Conservation (phyloP, 2,113 vertebrate species). For the Ciconia boyciana region DNA sequence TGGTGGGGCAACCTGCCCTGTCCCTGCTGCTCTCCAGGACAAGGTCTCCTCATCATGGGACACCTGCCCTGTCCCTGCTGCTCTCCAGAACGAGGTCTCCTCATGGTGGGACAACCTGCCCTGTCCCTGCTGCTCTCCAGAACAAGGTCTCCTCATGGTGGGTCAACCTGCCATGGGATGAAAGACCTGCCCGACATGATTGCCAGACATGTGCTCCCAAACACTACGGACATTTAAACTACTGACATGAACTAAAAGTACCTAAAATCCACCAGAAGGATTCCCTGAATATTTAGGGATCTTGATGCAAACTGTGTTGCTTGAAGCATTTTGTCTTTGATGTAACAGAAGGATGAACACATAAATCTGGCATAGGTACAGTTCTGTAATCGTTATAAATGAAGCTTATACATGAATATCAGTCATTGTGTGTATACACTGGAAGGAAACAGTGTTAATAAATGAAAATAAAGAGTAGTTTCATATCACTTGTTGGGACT, state of each 20-base stretch:
- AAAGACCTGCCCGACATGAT: not conserved
- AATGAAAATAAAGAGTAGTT: not conserved
- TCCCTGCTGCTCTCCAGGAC: not conserved
- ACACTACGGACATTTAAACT: not conserved
- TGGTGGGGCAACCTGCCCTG: not conserved
- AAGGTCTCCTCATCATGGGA: not conserved
- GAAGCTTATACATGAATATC: not conserved
- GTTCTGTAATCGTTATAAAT: not conserved
- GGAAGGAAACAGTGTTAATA: not conserved
- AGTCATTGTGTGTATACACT: not conserved
- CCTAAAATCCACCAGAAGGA: not conserved
- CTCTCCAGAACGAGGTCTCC: not conserved
- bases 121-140: not conserved
- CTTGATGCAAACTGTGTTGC: accelerated
- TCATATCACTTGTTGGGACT: not conserved
- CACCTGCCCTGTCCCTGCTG: not conserved
- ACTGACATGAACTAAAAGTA: not conserved
- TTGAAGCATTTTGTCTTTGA: not conserved
- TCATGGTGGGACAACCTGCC: no score
- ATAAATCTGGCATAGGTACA: not conserved
- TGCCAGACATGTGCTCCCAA: not conserved
- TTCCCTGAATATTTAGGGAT: not conserved
- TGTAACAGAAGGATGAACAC: not conserved
- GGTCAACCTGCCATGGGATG: not conserved
- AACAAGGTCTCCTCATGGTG: not conserved